phyloP scores from a whole-genome alignment of 2,797 vertebrate species.

The Gymnothorax reevesii region DNA sequence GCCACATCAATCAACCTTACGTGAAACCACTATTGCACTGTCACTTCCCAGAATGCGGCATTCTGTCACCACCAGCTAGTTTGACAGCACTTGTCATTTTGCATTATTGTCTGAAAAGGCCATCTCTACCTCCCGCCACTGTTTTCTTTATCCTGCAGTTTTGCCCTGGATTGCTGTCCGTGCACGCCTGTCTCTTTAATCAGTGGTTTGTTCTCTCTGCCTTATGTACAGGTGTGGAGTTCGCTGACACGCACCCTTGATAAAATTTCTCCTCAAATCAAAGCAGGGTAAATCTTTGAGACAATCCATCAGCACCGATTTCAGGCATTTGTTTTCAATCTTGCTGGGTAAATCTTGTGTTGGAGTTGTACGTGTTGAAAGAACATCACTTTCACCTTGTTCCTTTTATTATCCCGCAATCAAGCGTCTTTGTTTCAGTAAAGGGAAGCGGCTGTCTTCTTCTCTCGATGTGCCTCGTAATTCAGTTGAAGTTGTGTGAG shows the following conservation, averaged over 20 bases:
- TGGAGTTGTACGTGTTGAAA: neutral
- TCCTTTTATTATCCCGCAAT: neutral
- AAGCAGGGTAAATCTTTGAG: neutral
- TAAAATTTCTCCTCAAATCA: neutral
- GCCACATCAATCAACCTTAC: slow-evolving; percentile 76
- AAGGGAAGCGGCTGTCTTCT: neutral
- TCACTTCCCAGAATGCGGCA: slow-evolving; percentile 70
- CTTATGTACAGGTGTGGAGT: neutral
- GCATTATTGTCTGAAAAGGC: slow-evolving; percentile 68
- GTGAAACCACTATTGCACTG: slow-evolving; percentile 75
- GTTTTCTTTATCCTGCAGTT: slow-evolving; percentile 47
- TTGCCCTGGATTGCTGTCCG: slow-evolving; percentile 21
- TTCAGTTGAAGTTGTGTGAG: slow-evolving; percentile 63
- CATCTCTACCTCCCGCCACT: slow-evolving; percentile 63
- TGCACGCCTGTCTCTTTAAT: slow-evolving; percentile 34
- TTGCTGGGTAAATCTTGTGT: neutral
- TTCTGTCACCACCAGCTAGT: slow-evolving; percentile 74
- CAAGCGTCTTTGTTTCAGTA: neutral
- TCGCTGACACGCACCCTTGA: neutral
- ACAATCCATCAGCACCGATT: neutral
- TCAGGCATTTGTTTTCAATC: neutral
- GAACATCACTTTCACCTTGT: neutral
- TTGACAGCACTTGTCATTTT: slow-evolving; percentile 76
- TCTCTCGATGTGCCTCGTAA: slow-evolving; percentile 55
- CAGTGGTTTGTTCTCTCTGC: slow-evolving; percentile 35